Evolutionary conservation across 2,888 invertebrate species (phyloP), one percentile per base, ranked within the genome.

Genomic region (Andrena bicolor): DNA sequence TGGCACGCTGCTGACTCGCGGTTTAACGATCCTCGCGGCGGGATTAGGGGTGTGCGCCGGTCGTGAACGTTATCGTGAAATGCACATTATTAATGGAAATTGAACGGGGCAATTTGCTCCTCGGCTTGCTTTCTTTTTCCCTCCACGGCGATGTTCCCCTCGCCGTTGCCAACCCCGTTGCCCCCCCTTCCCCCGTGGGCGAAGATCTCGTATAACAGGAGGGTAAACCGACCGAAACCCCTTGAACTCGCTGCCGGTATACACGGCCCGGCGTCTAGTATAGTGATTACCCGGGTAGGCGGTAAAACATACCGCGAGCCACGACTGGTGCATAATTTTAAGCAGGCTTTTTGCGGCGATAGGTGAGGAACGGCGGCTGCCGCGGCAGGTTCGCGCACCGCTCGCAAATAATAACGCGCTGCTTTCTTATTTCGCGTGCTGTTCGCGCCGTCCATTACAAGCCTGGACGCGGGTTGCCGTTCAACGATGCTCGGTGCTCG

Each of bases 1-100:
- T 48, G 76, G 48, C 73, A 66, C 69, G 65, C 70, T 20, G 68
- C 53, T 58, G 28, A 61, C 63, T 78, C 71, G 56, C 72, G 58
- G 35, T 83, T 82, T 85, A 86, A 85, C 71, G 77, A 81, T 70
- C 65, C 48, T 48, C 61, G 30, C 32, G 41, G 3, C 13, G 48
- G 64, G 76, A 83, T 85, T 75, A 86, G 80, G 60, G 70, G 61
- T 80, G 41, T 41, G 41, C 41, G 66, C 53, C 58, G 65, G 51
- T 53, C 56, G 48, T 41, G 53, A 68, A 66, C 60, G 80, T 80
- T 74, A 80, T 56, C 70, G 48, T 56, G 80, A 82, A 82, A 79
- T 78, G 64, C 56, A 26, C 72, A 58, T 73, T 72, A 79, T 80
- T 64, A 72, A 78, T 80, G 80, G 79, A 79, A 80, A 79, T 68